A percentile compares a stretch with the other conserved stretches of the same genome.
phyloP scores from a whole-genome alignment of 2,113 vertebrate species.

The Thalassarche chlororhynchos region DNA sequence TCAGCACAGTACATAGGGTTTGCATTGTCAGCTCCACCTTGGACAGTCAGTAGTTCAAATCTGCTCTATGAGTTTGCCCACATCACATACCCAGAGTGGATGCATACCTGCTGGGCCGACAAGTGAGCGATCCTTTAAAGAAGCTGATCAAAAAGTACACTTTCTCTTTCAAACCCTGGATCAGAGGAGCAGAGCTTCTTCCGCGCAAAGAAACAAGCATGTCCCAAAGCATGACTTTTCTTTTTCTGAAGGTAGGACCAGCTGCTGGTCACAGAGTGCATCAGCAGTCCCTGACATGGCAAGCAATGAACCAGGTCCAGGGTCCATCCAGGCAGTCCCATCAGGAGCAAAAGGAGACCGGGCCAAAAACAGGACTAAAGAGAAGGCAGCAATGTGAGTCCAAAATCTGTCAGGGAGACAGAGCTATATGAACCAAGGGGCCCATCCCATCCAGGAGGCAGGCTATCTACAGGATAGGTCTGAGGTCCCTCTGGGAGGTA shows the following conservation, averaged over 20 bases:
- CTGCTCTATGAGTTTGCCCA: neutral
- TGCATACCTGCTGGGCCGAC: neutral
- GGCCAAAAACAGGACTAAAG: neutral
- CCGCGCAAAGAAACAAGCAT: neutral
- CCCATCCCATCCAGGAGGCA: neutral
- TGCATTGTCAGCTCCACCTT: neutral
- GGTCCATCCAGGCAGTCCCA: accelerated
- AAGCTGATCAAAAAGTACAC: neutral
- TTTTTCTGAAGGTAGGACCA: neutral
- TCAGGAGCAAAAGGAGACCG: neutral
- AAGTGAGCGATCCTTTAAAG: neutral
- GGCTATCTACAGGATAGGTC: neutral
- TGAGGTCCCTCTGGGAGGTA: neutral
- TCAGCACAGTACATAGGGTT: neutral
- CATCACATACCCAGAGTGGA: neutral
- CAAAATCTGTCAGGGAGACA: neutral
- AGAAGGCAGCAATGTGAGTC: neutral
- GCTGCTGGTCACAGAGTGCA: neutral
- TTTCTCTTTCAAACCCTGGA: neutral
- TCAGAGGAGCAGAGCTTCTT: neutral
- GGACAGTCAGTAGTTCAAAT: neutral
- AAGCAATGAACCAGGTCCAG: neutral
- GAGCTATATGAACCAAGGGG: accelerated
- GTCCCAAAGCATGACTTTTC: neutral
- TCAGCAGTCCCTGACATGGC: neutral